Evolutionary conservation across 2,888 invertebrate genomes (phyloP), one percentile per base, ranked within the genome.

Genomic region (Ceramica pisi): DNA sequence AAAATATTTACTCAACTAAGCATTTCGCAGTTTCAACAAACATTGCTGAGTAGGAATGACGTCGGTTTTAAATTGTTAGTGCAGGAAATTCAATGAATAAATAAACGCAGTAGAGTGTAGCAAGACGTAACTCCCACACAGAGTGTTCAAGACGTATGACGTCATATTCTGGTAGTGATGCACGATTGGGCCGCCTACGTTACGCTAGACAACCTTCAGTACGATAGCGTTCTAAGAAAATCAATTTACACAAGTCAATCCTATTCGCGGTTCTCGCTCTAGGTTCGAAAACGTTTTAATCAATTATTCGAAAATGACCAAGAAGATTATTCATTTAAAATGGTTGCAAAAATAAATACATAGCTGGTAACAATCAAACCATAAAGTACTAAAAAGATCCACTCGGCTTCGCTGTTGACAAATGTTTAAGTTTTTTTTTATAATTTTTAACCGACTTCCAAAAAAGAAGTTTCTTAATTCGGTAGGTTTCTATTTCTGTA

Each of bases 121-220:
- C 10, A n/a, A 57, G 38, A 16, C 8, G 35, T 14, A 5, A 38
- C 41, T 19, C 62, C 48, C 57, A 59, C 46, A 21, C 50, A 35
- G 14, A 16, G 21, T 61, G n/a, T 75, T 19, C 21, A 41, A 23
- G 16, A 23, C 14, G n/a, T 26, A 5, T 63, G 59, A 31, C 70
- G 76, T 76, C 59, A 75, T 76, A 41, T 14, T 21, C 16, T 57
- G 41, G 51, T 44, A 26, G 31, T 21, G 31, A 19, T 59, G 59
- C 16, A 31, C 1, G 46, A 46, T 50, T 74, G 67, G 9, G 41
- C 9, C 51, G 19, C 71, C 77, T 44, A 60, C 71, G 26, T 31
- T 21, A 4, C 35, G 31, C 6, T 50, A 26, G 19, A 50, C 35
- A 35, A 48, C 56, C 35, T 21, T 55, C 12, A 21, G 14, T 19